phyloP scores from a whole-genome alignment of 2,888 invertebrate genomes.

The Subacronicta megacephala region DNA sequence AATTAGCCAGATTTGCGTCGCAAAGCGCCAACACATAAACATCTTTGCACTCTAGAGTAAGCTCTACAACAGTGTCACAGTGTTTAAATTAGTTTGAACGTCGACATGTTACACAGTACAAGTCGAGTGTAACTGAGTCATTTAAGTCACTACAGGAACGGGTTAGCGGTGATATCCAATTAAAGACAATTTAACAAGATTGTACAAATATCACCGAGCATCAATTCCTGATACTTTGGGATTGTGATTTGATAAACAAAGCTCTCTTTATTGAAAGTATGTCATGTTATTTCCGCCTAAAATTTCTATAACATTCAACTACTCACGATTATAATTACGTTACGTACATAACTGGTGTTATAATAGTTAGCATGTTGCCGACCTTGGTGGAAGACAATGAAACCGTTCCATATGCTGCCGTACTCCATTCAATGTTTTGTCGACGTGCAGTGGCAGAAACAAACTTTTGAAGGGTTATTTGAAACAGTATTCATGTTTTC shows the following conservation, averaged over 20 bases:
- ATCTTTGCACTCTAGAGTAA: conserved; percentile 22
- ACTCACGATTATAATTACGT: conserved; percentile 17
- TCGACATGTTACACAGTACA: conserved; percentile 40
- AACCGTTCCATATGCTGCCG: conserved; percentile 28
- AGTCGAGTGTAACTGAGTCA: conserved; percentile 57
- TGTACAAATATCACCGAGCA: conserved; percentile 20
- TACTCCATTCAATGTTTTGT: conserved; percentile 22
- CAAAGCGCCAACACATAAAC: conserved; percentile 42
- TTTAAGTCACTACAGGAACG: conserved; percentile 57
- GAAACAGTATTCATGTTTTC: neutral
- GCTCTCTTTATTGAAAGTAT: neutral
- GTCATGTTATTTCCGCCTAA: conserved; percentile 7
- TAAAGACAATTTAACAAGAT: conserved; percentile 46
- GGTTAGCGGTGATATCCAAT: conserved; percentile 62
- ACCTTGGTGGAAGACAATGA: conserved; percentile 52
- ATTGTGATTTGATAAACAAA: neutral
- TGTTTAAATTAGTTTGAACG: conserved; percentile 21
- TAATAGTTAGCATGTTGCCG: conserved; percentile 35
- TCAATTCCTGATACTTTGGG: conserved; percentile 1
- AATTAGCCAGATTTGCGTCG: conserved; percentile 65
- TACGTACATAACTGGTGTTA: conserved; percentile 23
- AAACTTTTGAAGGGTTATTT: conserved; percentile 5
- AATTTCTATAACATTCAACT: conserved; percentile 6
- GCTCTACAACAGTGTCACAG: conserved; percentile 33
- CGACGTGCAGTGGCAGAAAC: conserved; percentile 1